These are phyloP conservation scores for Cyprinus carpio DNA, from an alignment of 2,113 vertebrate genomes.

Conservation along the genomic window DNA sequence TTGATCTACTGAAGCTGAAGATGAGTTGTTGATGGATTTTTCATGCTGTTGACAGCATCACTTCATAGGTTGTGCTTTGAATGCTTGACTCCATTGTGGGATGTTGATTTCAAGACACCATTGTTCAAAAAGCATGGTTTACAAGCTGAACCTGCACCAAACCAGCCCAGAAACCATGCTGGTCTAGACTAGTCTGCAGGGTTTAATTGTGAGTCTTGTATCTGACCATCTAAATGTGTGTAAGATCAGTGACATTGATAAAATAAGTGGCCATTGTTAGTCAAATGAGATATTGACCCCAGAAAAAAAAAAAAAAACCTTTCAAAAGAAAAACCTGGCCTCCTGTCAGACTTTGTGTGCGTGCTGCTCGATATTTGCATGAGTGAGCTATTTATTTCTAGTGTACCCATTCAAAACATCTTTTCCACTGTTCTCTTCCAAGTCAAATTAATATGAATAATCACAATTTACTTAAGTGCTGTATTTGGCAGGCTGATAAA, in stretches of 20 bases:
- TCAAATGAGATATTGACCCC: neutral
- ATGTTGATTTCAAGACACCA: too few relatives aligned
- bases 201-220: neutral
- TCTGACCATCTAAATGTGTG: neutral
- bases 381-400: neutral
- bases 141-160: neutral
- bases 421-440: neutral
- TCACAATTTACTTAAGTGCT: slow-evolving; percentile 21
- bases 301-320: neutral
- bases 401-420: neutral
- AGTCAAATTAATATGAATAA: slow-evolving; percentile 22
- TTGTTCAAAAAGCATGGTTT: neutral
- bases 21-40: neutral
- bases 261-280: neutral
- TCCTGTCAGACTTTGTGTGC: neutral
- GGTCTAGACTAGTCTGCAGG: neutral
- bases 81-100: neutral
- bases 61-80: neutral
- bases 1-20: slow-evolving; percentile 1
- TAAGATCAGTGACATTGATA: neutral
- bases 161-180: neutral
- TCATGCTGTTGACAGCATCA: neutral
- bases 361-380: neutral
- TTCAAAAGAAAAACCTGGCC: neutral
- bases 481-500: slow-evolving; percentile 1